These are phyloP conservation scores for Lophius americanus DNA, from an alignment of 2,797 vertebrate species.

Conservation along the genomic window DNA sequence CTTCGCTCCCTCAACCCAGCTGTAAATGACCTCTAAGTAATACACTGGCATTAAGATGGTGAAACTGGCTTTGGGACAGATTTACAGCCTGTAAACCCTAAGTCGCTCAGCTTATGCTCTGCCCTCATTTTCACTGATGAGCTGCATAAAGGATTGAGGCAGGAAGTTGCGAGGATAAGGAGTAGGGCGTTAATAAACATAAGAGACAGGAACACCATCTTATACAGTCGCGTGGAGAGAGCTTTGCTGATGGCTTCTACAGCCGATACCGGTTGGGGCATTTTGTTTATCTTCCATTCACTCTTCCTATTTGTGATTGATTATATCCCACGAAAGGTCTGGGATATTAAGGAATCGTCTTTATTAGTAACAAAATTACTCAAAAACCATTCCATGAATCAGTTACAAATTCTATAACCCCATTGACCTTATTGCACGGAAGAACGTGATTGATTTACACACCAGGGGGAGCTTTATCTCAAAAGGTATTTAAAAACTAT, in stretches of 20 bases:
- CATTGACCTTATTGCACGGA: too few relatives aligned
- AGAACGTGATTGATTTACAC: too few relatives aligned
- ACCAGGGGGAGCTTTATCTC: too few relatives aligned
- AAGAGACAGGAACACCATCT: not conserved
- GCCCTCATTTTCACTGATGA: slow-evolving; percentile 19
- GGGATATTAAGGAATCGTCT: too few relatives aligned
- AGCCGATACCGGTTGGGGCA: not conserved
- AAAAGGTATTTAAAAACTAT: too few relatives aligned
- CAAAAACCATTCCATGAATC: too few relatives aligned
- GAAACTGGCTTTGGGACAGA: slow-evolving; percentile 22
- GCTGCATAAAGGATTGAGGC: slow-evolving; percentile 1
- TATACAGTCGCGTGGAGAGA: not conserved
- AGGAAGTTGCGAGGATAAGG: not conserved
- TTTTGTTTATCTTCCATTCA: slow-evolving; percentile 2
- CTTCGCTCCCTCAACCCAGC: slow-evolving; percentile 19
- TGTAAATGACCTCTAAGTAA: slow-evolving; percentile 25
- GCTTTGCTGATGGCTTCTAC: not conserved
- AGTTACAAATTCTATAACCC: too few relatives aligned
- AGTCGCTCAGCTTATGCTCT: not conserved
- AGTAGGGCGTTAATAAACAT: too few relatives aligned
- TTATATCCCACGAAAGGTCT: not conserved
- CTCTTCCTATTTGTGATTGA: not conserved
- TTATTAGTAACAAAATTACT: too few relatives aligned
- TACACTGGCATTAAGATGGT: slow-evolving; percentile 4
- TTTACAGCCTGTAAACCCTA: slow-evolving; percentile 28